A percentile compares a stretch with the other conserved stretches of the same genome.
These are phyloP conservation scores for Leucozona laternaria DNA, from an alignment of 2,888 invertebrate genomes.

Conservation along the genomic window DNA sequence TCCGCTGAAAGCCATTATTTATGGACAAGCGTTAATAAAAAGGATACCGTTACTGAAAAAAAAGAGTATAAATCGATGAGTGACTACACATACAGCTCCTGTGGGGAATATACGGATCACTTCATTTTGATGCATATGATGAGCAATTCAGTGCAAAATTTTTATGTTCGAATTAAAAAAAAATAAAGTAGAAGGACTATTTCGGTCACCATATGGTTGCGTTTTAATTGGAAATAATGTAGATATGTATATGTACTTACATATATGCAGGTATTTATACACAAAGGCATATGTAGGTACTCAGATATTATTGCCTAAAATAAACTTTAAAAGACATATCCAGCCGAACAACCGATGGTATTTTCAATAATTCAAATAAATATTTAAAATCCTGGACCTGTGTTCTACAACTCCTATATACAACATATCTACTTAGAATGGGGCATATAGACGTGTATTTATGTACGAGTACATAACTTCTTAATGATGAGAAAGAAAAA, in stretches of 20 bases:
- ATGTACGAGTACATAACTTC: no score
- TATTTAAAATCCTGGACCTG: background rate
- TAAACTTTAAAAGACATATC: background rate
- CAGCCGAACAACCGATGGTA: background rate
- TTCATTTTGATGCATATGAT: conserved; percentile 45
- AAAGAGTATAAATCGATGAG: conserved; percentile 27
- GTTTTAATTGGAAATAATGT: conserved; percentile 35
- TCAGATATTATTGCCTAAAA: background rate
- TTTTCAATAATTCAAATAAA: conserved; percentile 5
- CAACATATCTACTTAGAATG: no score
- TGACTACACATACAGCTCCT: conserved; percentile 24
- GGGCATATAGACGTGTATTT: no score
- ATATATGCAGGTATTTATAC: background rate
- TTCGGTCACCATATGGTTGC: conserved; percentile 41
- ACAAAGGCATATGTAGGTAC: background rate
- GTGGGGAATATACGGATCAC: conserved; percentile 36
- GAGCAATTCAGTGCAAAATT: conserved; percentile 49
- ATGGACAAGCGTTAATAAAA: conserved; percentile 54
- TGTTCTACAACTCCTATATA: background rate
- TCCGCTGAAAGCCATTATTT: conserved; percentile 48
- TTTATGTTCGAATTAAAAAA: conserved; percentile 20
- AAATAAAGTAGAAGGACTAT: conserved; percentile 1
- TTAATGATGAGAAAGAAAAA: no score
- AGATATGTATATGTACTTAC: background rate
- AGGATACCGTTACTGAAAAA: conserved; percentile 33